Percentiles rank a stretch among this genome's conserved stretches.
Evolutionary conservation across 2,797 vertebrate species (phyloP).

Genomic region (Xenops minutus): DNA sequence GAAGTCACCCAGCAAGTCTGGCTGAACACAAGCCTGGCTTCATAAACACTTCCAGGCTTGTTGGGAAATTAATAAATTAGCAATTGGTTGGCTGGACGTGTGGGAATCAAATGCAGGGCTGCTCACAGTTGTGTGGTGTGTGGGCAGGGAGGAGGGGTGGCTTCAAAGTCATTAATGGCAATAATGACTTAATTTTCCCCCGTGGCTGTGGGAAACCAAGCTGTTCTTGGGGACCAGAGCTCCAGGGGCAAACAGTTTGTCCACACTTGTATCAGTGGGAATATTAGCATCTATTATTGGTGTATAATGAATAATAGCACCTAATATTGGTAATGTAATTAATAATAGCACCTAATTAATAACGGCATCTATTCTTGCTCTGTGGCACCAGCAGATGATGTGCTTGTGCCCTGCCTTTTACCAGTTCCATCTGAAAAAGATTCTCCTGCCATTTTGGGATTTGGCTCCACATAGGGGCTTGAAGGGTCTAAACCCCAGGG

Average conservation of each 20-base stretch:
- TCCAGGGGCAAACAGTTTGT: background rate
- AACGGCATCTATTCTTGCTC: background rate
- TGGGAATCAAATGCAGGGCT: background rate
- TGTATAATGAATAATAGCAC: background rate
- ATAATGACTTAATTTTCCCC: background rate
- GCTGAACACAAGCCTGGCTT: background rate
- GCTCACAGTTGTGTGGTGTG: background rate
- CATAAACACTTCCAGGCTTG: background rate
- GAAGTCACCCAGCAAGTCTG: background rate
- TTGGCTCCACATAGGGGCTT: background rate
- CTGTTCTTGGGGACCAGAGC: background rate
- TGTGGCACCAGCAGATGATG: accelerated
- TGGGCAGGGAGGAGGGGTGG: background rate
- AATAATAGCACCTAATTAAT: background rate
- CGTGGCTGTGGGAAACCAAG: background rate
- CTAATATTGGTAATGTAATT: background rate
- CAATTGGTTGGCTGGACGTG: background rate
- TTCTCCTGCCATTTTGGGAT: background rate
- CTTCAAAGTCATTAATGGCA: background rate
- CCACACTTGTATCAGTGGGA: accelerated
- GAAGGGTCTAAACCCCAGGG: accelerated
- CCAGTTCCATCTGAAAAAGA: background rate
- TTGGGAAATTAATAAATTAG: slow-evolving; percentile 28
- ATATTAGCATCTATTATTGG: background rate
- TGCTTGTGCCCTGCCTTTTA: background rate